Evolutionary conservation across 2,113 vertebrate genomes (phyloP), one percentile per base, ranked within the genome.

Genomic region (Jacana jacana): DNA sequence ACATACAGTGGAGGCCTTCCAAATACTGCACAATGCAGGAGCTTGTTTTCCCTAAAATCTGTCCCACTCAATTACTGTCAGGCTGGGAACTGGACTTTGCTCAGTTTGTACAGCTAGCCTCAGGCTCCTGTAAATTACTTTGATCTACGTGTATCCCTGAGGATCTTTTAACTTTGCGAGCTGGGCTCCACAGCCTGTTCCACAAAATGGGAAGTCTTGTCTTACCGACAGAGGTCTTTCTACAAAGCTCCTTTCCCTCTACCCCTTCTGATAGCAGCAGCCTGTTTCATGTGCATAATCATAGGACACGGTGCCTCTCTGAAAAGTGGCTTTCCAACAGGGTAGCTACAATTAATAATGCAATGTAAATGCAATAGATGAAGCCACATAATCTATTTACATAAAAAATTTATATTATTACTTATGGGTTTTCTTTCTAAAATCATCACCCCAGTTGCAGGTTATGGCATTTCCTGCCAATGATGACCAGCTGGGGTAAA

Each of bases 91-190:
- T 61, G 69, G 69, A 69, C 83, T 91, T 94, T 65, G 66, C 81
- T 89, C 77, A 63, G 86, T 89, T 95, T 95, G 70, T 92, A 91
- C 88, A 95, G 57, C 78, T 76, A 86, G 86, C 92, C 80, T 88
- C 72, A 60, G 90, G 93, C 71, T 91, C 17, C 83, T 75, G 83
- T 83, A 89, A 89, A 75, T 91, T 75, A 19, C 49, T 93, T 87
- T 90, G 91, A 88, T 94, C 89, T 86, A 25, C 55, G 16, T 16
- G 82, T 65, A 92, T 89, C 83, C 65, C 88, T 87, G 72, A 86
- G 88, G 88, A 81, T 93, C 73, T 94, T 81, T 92, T 78, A 76
- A 69, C 39, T 52, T 52, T 72, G 25, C 19, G n/a, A 89, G 40
- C 6, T 84, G 65, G 65, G 31, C 57, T 91, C 57, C 13, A 4